phyloP scores from a whole-genome alignment of 2,888 invertebrate species.

The Acleris sparsana region DNA sequence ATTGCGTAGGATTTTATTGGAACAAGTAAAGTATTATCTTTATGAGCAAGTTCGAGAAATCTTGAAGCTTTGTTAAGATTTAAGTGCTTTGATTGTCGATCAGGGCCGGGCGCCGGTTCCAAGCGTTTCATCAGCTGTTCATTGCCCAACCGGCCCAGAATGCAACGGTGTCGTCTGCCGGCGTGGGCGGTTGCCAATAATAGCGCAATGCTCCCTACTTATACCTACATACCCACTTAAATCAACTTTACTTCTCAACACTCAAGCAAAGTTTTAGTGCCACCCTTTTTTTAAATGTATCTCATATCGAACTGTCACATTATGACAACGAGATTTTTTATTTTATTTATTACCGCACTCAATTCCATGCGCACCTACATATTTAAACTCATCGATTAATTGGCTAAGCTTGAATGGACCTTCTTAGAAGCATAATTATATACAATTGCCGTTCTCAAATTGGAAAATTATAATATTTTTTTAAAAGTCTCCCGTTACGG shows the following conservation, averaged over 20 bases:
- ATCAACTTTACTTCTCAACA: slow-evolving; percentile 3
- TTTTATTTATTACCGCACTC: slow-evolving; percentile 28
- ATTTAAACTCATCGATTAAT: slow-evolving; percentile 23
- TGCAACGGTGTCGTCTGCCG: slow-evolving; percentile 60
- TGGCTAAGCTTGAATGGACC: slow-evolving; percentile 25
- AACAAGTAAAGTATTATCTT: slow-evolving; percentile 22
- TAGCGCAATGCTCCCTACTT: slow-evolving; percentile 44
- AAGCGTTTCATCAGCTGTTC: slow-evolving; percentile 57
- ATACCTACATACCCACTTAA: slow-evolving; percentile 6
- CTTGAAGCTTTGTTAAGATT: slow-evolving; percentile 8
- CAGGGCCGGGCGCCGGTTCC: slow-evolving; percentile 25
- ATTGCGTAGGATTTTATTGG: too few species aligned
- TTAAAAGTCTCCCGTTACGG: slow-evolving; percentile 56
- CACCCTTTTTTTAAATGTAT: slow-evolving; percentile 12
- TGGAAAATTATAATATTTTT: slow-evolving; percentile 53
- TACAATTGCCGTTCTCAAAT: slow-evolving; percentile 38
- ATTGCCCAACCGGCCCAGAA: slow-evolving; percentile 70
- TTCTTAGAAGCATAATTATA: slow-evolving; percentile 32
- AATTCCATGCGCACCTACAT: slow-evolving; percentile 14
- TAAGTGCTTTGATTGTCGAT: slow-evolving; percentile 19
- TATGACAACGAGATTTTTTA: slow-evolving; percentile 27
- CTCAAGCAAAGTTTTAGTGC: neutral
- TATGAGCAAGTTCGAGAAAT: slow-evolving; percentile 14
- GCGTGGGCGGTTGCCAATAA: slow-evolving; percentile 53
- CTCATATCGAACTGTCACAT: slow-evolving; percentile 23